These are phyloP conservation scores for Euplagia quadripunctaria DNA, from an alignment of 2,888 invertebrate genomes.

Conservation along the genomic window DNA sequence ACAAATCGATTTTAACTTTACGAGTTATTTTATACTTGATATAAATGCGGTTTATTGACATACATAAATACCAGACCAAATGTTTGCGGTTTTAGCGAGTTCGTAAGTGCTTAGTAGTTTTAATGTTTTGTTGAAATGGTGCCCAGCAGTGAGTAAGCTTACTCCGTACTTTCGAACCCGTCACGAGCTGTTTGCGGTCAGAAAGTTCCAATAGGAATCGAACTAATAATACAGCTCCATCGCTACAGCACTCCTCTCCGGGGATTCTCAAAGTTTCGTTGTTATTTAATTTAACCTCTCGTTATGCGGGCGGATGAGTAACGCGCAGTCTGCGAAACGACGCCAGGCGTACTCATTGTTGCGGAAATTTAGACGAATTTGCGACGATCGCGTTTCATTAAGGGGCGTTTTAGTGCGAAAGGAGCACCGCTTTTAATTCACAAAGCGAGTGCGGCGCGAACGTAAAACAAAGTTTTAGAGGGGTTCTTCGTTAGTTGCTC, in stretches of 20 bases:
- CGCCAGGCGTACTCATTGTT: conserved; percentile 76
- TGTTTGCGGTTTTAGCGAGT: conserved; percentile 23
- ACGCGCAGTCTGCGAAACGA: conserved; percentile 72
- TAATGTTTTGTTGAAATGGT: conserved; percentile 29
- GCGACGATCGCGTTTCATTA: conserved; percentile 83
- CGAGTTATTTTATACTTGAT: conserved; percentile 19
- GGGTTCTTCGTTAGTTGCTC: conserved; percentile 82
- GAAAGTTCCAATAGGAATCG: conserved; percentile 73
- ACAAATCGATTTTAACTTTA: conserved; percentile 1
- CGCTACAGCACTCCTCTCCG: conserved; percentile 56
- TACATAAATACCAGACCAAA: conserved; percentile 36
- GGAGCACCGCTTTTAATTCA: conserved; percentile 78
- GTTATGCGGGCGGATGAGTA: conserved; percentile 77
- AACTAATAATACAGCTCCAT: conserved; percentile 68
- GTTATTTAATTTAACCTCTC: conserved; percentile 84
- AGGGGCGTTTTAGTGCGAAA: conserved; percentile 79
- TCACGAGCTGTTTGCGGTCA: conserved; percentile 74
- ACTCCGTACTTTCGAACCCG: conserved; percentile 41
- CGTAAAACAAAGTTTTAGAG: conserved; percentile 79
- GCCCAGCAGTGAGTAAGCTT: conserved; percentile 23
- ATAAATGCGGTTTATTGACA: conserved; percentile 37
- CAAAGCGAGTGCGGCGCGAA: conserved; percentile 77
- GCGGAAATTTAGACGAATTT: conserved; percentile 83
- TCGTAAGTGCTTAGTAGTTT: conserved; percentile 26
- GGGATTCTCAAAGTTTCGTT: conserved; percentile 75